Evolutionary conservation across 2,113 vertebrate genomes (phyloP).

Genomic region (Aplodontia rufa): DNA sequence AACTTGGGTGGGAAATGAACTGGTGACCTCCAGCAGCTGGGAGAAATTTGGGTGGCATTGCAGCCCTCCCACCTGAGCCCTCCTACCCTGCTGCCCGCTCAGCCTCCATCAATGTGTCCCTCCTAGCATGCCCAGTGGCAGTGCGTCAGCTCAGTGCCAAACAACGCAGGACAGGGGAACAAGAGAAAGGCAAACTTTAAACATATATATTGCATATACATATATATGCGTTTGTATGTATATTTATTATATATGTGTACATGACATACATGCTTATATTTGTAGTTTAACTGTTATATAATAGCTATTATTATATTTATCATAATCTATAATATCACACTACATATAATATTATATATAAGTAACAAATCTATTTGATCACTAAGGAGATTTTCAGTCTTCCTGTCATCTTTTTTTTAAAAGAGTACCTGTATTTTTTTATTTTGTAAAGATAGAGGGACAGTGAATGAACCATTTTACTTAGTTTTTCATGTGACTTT

Average conservation of each 20-base stretch:
- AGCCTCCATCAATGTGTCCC: neutral
- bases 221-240: too few relatives aligned
- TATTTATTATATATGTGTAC: too few relatives aligned
- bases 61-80: neutral
- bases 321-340: neutral
- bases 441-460: too few relatives aligned
- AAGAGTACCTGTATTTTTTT: neutral
- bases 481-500: too few relatives aligned
- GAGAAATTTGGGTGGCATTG: neutral
- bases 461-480: too few relatives aligned
- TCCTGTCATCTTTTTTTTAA: neutral
- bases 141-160: too few relatives aligned
- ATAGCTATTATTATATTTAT: neutral
- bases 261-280: too few relatives aligned
- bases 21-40: fast-evolving
- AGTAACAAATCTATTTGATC: neutral
- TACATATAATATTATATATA: neutral
- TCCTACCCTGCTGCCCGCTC: neutral
- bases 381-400: neutral
- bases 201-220: neutral
- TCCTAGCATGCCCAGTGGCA: neutral
- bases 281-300: too few relatives aligned
- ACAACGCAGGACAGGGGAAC: neutral
- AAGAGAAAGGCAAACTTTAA: neutral
- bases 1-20: neutral